A percentile compares a stretch with the other conserved stretches of the same genome.
Conservation (phyloP, 53 echinoderm and acorn worm species). For the Holothuria leucospilota region DNA sequence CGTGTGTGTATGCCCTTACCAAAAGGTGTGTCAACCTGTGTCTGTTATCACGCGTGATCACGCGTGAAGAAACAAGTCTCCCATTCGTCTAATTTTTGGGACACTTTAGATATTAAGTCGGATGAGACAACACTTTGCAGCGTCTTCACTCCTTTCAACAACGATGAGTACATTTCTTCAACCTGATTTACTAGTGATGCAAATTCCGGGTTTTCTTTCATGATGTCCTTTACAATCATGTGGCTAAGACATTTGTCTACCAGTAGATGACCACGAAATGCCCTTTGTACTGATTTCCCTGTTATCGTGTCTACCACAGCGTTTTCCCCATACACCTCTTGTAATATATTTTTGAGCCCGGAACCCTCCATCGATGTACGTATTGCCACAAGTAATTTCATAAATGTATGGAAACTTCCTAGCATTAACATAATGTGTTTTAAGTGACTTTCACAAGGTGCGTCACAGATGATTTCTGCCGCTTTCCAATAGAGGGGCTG, state of each 20-base stretch:
- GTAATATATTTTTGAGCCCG: no score
- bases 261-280: slow-evolving; percentile 49
- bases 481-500: slow-evolving; percentile 55
- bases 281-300: slow-evolving; percentile 45
- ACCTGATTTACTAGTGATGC: slow-evolving; percentile 17
- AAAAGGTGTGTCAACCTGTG: no score
- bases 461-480: neutral
- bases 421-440: slow-evolving; percentile 35
- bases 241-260: slow-evolving; percentile 38
- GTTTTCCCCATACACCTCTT: neutral
- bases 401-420: slow-evolving; percentile 5
- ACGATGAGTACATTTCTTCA: neutral
- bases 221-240: slow-evolving; percentile 35
- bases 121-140: no score
- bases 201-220: slow-evolving; percentile 18
- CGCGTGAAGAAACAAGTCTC: no score
- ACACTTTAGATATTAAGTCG: no score
- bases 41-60: no score
- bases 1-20: no score
- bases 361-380: no score
- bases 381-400: no score
- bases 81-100: no score
- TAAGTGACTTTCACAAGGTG: slow-evolving; percentile 31
- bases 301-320: slow-evolving; percentile 52
- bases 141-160: no score